A percentile compares a stretch with the other conserved stretches of the same genome.
Evolutionary conservation across 2,888 invertebrate species (phyloP).

Genomic region (Lutraria lutraria): DNA sequence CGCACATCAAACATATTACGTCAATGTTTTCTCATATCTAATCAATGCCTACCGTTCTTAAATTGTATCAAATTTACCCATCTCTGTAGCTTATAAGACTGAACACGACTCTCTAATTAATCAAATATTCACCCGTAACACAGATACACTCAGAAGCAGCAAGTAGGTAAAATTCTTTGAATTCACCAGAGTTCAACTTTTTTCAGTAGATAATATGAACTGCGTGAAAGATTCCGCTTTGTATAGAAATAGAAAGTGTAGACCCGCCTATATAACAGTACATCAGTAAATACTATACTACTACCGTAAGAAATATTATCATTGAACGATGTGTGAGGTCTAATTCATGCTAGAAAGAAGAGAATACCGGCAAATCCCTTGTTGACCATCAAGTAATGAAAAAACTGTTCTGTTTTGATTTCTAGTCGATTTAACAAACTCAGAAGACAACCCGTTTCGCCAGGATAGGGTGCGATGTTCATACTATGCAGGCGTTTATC

Average conservation of each 20-base stretch:
- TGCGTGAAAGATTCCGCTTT: slow-evolving; percentile 37
- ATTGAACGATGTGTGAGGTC: slow-evolving; percentile 53
- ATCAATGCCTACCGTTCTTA: slow-evolving; percentile 31
- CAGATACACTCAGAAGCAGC: slow-evolving; percentile 24
- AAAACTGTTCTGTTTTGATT: background rate
- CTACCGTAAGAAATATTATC: slow-evolving; percentile 23
- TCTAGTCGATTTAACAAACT: slow-evolving; percentile 24
- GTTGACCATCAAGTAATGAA: slow-evolving; percentile 27
- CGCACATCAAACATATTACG: slow-evolving; percentile 26
- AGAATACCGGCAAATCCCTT: slow-evolving; percentile 28
- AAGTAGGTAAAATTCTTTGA: slow-evolving; percentile 39
- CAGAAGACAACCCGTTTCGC: background rate
- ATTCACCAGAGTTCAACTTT: slow-evolving; percentile 41
- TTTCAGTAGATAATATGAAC: slow-evolving; percentile 39
- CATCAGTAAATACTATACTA: slow-evolving; percentile 29
- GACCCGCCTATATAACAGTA: background rate
- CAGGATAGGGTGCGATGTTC: background rate
- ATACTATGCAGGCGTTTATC: background rate
- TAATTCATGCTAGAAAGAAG: slow-evolving; percentile 30
- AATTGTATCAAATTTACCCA: slow-evolving; percentile 40
- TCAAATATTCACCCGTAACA: slow-evolving; percentile 39
- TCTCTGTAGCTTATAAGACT: slow-evolving; percentile 13
- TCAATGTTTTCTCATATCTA: slow-evolving; percentile 30
- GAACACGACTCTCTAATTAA: slow-evolving; percentile 33
- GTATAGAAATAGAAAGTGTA: slow-evolving; percentile 9